These are phyloP conservation scores for Monopterus albus DNA, from an alignment of 2,113 vertebrate species.

Conservation along the genomic window DNA sequence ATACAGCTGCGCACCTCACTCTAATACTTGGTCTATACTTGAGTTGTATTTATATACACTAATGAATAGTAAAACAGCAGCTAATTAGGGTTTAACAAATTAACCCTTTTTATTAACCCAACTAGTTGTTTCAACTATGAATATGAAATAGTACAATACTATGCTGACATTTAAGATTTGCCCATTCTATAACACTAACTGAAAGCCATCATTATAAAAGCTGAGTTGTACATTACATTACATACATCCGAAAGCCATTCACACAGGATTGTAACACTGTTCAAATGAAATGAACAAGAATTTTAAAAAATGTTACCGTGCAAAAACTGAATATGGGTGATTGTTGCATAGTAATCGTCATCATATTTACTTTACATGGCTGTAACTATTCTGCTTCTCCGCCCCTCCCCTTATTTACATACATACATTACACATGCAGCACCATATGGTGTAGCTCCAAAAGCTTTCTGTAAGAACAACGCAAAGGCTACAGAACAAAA, in stretches of 20 bases:
- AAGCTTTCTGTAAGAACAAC: constrained; percentile 24
- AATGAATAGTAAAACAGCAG: neutral
- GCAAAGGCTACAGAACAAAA: constrained; percentile 1
- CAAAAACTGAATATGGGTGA: neutral
- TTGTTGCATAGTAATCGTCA: constrained; percentile 56
- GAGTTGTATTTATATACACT: no score
- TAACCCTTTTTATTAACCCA: neutral
- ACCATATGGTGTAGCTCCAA: constrained; percentile 39
- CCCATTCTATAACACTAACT: neutral
- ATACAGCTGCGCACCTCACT: constrained; percentile 36
- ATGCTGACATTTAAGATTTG: neutral
- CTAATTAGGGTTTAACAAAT: no score
- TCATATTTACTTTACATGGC: constrained; percentile 71
- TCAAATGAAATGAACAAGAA: neutral
- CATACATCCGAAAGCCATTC: neutral
- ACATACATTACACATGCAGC: constrained; percentile 20
- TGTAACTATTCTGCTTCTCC: constrained; percentile 68
- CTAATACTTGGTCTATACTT: no score
- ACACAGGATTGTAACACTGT: neutral
- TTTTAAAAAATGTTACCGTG: neutral
- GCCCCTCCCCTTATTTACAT: constrained; percentile 28
- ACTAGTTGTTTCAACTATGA: neutral
- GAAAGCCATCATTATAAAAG: no score
- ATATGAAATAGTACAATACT: neutral
- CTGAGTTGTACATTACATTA: no score